Evolutionary conservation across 1,140 invertebrate genomes (phyloP).

Genomic region (Polypedilum vanderplanki): DNA sequence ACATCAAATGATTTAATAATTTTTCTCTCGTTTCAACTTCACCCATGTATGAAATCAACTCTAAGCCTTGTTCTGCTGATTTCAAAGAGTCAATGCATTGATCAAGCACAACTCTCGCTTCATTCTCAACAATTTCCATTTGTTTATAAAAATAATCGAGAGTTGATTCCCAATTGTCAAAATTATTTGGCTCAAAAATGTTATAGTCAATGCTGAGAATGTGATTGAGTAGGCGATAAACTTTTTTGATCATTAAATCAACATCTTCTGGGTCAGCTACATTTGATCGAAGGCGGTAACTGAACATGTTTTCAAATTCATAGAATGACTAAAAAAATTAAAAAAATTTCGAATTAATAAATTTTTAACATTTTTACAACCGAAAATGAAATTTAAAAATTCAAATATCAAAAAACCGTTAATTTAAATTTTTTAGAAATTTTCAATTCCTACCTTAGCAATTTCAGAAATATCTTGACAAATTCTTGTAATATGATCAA

Average conservation of each 20-base stretch:
- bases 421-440: not conserved
- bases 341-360: slow-evolving; percentile 16
- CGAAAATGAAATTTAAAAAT: slow-evolving; percentile 13
- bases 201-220: slow-evolving; percentile 62
- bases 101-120: slow-evolving; percentile 77
- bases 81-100: slow-evolving; percentile 73
- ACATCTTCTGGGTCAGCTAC: slow-evolving; percentile 77
- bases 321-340: slow-evolving; percentile 54
- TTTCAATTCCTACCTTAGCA: slow-evolving; percentile 51
- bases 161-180: slow-evolving; percentile 74
- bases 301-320: slow-evolving; percentile 86
- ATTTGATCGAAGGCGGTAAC: slow-evolving; percentile 73
- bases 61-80: slow-evolving; percentile 70
- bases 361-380: not conserved
- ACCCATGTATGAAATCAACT: slow-evolving; percentile 72
- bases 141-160: slow-evolving; percentile 68
- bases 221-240: slow-evolving; percentile 36
- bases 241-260: slow-evolving; percentile 64
- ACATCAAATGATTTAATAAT: slow-evolving; percentile 63
- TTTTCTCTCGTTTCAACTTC: slow-evolving; percentile 64
- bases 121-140: slow-evolving; percentile 65
- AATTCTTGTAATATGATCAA: slow-evolving; percentile 76
- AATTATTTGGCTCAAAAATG: slow-evolving; percentile 65
- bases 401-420: slow-evolving; percentile 14
- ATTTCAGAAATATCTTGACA: slow-evolving; percentile 68